Percentiles rank a stretch among this genome's conserved stretches.
Evolutionary conservation across 2,888 invertebrate genomes (phyloP).

Genomic region (Neoscelio sp.): DNA sequence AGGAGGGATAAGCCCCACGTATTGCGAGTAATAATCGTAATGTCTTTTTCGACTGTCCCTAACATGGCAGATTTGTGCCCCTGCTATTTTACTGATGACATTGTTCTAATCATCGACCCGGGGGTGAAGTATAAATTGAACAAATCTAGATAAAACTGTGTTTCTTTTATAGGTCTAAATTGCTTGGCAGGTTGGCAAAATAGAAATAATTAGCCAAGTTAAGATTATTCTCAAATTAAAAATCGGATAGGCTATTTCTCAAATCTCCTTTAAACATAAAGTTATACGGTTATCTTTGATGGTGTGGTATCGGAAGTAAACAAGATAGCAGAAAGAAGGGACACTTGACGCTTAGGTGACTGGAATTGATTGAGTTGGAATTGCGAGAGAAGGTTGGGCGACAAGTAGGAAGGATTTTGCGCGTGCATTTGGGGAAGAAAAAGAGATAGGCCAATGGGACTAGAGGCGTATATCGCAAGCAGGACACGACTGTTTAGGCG

Average conservation of each 20-base stretch:
- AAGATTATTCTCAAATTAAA: too few species aligned
- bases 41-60: conserved; percentile 79
- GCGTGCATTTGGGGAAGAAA: conserved; percentile 58
- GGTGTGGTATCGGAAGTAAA: conserved; percentile 59
- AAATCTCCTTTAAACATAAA: too few species aligned
- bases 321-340: conserved; percentile 65
- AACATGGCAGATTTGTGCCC: conserved; percentile 66
- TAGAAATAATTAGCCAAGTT: too few species aligned
- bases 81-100: conserved; percentile 61
- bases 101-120: conserved; percentile 71
- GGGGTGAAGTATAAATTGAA: conserved; percentile 50
- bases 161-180: too few species aligned
- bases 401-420: conserved; percentile 68
- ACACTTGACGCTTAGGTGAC: conserved; percentile 79
- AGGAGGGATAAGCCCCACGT: conserved; percentile 73
- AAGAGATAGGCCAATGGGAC: conserved; percentile 68
- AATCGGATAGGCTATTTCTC: too few species aligned
- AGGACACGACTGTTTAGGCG: conserved; percentile 66
- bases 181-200: too few species aligned
- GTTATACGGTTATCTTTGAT: conserved; percentile 74
- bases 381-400: conserved; percentile 46
- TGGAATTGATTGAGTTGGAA: conserved; percentile 71
- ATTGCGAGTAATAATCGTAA: conserved; percentile 82
- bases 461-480: conserved; percentile 39
- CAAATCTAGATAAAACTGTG: background rate